phyloP scores from a whole-genome alignment of 2,888 invertebrate species.

The Nebria brevicollis region DNA sequence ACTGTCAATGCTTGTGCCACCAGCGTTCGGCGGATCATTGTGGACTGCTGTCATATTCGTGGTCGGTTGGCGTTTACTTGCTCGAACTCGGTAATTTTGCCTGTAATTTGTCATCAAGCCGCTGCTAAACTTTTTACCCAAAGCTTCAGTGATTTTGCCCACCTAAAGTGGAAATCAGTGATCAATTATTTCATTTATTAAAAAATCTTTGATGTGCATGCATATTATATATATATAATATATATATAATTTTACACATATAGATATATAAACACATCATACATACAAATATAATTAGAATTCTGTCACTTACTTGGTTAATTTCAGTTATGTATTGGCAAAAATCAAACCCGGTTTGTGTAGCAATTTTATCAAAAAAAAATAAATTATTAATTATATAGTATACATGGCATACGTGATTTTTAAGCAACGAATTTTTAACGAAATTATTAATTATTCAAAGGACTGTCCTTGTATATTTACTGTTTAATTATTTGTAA shows the following conservation, averaged over 20 bases:
- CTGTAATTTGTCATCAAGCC: constrained; percentile 24
- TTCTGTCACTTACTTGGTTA: not conserved
- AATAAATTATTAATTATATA: not conserved
- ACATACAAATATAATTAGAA: not conserved
- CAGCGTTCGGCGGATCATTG: constrained; percentile 67
- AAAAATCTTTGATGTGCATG: constrained; percentile 18
- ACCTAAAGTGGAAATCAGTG: constrained; percentile 37
- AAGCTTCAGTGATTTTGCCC: constrained; percentile 59
- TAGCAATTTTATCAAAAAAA: not conserved
- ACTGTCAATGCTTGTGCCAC: constrained; percentile 68
- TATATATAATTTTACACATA: not conserved
- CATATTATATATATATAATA: not conserved
- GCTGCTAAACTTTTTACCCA: constrained; percentile 56
- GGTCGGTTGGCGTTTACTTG: constrained; percentile 71
- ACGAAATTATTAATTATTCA: not conserved
- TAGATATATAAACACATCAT: constrained; percentile 1
- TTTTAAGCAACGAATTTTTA: not conserved
- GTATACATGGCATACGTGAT: not conserved
- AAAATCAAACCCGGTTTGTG: not conserved
- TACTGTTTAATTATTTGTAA: not conserved
- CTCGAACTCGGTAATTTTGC: constrained; percentile 67
- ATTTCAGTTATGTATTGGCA: not conserved
- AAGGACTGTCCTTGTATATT: not conserved
- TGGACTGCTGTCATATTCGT: constrained; percentile 73
- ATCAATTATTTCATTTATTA: constrained; percentile 19